These are phyloP conservation scores for Camponotus pennsylvanicus DNA, from an alignment of 1,140 invertebrate species.

Conservation along the genomic window DNA sequence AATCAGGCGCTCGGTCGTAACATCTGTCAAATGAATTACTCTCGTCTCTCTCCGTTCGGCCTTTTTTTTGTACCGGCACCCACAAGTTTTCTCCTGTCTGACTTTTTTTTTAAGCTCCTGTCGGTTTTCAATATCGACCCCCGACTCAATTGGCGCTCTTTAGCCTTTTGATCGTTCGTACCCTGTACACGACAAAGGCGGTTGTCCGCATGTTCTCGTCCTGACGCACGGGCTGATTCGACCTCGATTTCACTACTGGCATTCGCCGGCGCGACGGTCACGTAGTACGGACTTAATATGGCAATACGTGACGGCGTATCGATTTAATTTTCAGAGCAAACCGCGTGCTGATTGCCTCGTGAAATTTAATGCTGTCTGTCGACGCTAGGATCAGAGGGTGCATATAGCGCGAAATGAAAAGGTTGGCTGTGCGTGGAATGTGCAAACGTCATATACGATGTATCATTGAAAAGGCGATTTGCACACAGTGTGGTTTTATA, in stretches of 20 bases:
- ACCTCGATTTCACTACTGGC: conserved; percentile 77
- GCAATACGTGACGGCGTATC: conserved; percentile 62
- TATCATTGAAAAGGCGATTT: background rate
- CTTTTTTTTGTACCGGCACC: background rate
- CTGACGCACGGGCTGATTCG: conserved; percentile 71
- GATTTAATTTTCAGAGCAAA: conserved; percentile 70
- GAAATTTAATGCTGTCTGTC: conserved; percentile 52
- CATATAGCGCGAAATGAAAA: background rate
- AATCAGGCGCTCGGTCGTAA: conserved; percentile 40
- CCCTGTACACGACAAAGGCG: conserved; percentile 68
- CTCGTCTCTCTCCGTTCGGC: background rate
- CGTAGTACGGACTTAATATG: conserved; percentile 62
- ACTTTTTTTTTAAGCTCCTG: conserved; percentile 59
- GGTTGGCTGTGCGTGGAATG: background rate
- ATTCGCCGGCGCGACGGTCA: conserved; percentile 55
- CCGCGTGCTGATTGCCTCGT: conserved; percentile 62
- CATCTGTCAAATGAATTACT: conserved; percentile 44
- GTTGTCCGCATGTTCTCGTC: conserved; percentile 70
- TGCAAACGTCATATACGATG: background rate
- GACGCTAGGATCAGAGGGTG: background rate
- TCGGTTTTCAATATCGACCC: conserved; percentile 66
- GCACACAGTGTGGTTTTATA: background rate
- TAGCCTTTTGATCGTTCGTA: conserved; percentile 74
- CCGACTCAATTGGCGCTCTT: conserved; percentile 70
- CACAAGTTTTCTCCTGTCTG: background rate